Conservation (phyloP, 2,888 invertebrate genomes). For the Chymomyza amoena region DNA sequence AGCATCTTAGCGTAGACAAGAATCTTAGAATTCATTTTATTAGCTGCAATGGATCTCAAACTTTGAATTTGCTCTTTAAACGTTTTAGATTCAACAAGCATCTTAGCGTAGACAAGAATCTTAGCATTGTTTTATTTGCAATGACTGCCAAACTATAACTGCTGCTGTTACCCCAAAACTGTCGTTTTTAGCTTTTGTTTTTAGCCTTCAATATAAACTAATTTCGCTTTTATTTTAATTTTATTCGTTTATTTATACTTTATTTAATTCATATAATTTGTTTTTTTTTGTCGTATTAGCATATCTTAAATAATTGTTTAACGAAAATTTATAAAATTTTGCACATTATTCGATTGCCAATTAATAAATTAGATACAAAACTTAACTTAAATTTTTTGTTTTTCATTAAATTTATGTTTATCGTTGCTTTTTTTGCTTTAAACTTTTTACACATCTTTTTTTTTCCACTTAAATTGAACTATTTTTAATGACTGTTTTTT, state of each 20-base stretch:
- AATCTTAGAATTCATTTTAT: too few relatives aligned
- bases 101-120: too few relatives aligned
- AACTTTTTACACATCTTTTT: conserved; percentile 31
- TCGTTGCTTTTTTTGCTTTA: conserved; percentile 33
- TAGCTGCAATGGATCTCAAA: too few relatives aligned
- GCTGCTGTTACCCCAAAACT: too few relatives aligned
- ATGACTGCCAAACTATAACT: too few relatives aligned
- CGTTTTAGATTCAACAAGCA: too few relatives aligned
- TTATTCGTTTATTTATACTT: conserved; percentile 22
- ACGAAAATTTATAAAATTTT: conserved; percentile 38
- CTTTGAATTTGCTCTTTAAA: too few relatives aligned
- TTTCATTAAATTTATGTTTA: conserved; percentile 28
- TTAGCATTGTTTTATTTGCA: too few relatives aligned
- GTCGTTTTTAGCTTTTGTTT: too few relatives aligned
- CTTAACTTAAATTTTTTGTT: conserved; percentile 11
- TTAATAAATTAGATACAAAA: conserved; percentile 61
- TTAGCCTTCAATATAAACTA: too few relatives aligned
- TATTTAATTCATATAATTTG: conserved; percentile 39
- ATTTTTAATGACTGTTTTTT: conserved; percentile 71
- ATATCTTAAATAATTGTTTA: conserved; percentile 31
- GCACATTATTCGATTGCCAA: conserved; percentile 41
- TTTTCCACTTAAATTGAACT: conserved; percentile 67
- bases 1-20: too few relatives aligned
- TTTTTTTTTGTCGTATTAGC: conserved; percentile 23
- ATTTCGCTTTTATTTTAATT: too few relatives aligned